Percentiles rank a stretch among this genome's conserved stretches.
These are phyloP conservation scores for Polypedilum vanderplanki DNA, from an alignment of 1,140 invertebrate genomes.

Conservation along the genomic window DNA sequence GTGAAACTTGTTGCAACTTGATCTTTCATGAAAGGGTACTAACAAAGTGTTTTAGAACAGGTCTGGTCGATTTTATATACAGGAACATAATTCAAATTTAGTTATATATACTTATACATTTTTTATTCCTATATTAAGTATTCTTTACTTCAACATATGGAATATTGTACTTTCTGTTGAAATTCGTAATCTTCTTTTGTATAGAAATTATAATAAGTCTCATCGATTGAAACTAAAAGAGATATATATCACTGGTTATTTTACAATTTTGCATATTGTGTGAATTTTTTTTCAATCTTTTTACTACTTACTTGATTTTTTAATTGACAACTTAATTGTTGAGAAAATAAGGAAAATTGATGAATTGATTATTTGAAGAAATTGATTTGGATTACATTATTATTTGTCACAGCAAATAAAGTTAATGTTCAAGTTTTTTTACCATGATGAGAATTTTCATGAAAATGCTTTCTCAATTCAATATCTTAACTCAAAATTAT, in stretches of 20 bases:
- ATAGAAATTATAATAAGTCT: too few relatives aligned
- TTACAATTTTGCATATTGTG: too few relatives aligned
- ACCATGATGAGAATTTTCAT: background rate
- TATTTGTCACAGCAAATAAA: background rate
- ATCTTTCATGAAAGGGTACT: constrained; percentile 5
- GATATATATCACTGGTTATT: too few relatives aligned
- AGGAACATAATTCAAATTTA: background rate
- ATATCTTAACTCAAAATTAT: background rate
- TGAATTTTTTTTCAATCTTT: too few relatives aligned
- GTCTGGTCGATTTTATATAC: background rate
- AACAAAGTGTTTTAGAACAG: background rate
- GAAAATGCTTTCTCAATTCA: background rate
- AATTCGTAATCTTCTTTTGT: background rate
- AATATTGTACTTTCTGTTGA: background rate
- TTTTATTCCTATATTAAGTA: constrained; percentile 3
- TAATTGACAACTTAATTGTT: too few relatives aligned
- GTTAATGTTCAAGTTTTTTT: background rate
- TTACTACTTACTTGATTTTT: too few relatives aligned
- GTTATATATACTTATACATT: background rate
- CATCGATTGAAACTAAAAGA: too few relatives aligned
- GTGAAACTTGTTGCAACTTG: constrained; percentile 11
- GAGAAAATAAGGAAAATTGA: too few relatives aligned
- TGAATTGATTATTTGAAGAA: background rate
- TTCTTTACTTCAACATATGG: background rate
- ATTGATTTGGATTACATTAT: constrained; percentile 6